Evolutionary conservation across 1,140 invertebrate genomes (phyloP).

Genomic region (Aphelenchoides avenae): DNA sequence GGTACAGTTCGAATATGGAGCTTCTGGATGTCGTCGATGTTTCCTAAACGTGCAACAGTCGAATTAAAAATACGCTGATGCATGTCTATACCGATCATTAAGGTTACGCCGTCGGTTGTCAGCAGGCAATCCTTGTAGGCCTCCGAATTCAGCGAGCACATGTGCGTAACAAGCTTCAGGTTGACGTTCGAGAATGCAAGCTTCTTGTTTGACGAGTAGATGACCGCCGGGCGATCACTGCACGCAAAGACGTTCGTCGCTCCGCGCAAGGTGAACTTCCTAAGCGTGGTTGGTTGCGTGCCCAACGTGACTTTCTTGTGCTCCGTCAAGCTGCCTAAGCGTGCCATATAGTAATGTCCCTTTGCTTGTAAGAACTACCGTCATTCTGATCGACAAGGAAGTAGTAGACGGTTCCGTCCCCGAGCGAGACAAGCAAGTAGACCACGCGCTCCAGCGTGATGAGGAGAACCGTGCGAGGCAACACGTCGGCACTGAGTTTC

Average conservation of each 20-base stretch:
- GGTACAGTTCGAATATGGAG: constrained; percentile 71
- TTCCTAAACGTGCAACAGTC: constrained; percentile 81
- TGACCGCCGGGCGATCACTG: constrained; percentile 93
- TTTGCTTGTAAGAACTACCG: constrained; percentile 14
- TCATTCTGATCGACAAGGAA: constrained; percentile 65
- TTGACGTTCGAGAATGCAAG: constrained; percentile 99
- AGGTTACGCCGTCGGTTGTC: constrained; percentile 81
- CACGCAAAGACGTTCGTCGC: constrained; percentile 97
- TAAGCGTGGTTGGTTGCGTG: constrained; percentile 88
- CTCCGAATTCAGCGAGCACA: constrained; percentile 84
- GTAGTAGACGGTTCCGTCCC: constrained; percentile 96
- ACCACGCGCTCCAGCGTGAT: constrained; percentile 78
- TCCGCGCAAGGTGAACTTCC: constrained; percentile 68
- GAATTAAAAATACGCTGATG: not conserved
- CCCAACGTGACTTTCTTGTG: constrained; percentile 73
- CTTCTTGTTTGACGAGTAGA: constrained; percentile 97
- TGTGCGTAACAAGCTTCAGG: constrained; percentile 92
- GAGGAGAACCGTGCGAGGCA: constrained; percentile 88
- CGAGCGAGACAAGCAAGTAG: constrained; percentile 70
- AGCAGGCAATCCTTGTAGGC: constrained; percentile 68
- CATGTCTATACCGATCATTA: constrained; percentile 17
- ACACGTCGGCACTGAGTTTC: constrained; percentile 80
- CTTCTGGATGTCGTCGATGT: constrained; percentile 67
- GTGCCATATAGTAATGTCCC: not conserved
- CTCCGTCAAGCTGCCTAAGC: constrained; percentile 54